phyloP scores from a whole-genome alignment of 2,888 invertebrate species.

The Macropis europaea region DNA sequence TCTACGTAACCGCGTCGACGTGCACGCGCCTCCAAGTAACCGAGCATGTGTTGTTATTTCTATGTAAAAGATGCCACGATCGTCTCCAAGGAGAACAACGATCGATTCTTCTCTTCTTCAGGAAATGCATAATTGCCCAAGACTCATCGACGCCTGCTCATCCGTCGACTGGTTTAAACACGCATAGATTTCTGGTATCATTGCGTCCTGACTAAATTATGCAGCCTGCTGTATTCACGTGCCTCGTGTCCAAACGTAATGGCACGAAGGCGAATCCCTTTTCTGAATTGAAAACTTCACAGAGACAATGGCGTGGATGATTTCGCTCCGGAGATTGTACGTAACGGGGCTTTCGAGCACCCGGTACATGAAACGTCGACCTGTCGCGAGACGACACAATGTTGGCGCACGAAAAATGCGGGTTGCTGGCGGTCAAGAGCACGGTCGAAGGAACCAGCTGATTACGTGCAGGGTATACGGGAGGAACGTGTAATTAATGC shows the following conservation, averaged over 20 bases:
- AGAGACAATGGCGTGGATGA: no score
- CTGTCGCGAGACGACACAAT: conserved; percentile 22
- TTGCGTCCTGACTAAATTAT: conserved; percentile 14
- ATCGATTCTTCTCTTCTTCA: not conserved
- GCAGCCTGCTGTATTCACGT: conserved; percentile 14
- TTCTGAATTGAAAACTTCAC: no score
- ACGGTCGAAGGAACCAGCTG: conserved; percentile 38
- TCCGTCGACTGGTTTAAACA: not conserved
- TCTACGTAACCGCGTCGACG: conserved; percentile 1
- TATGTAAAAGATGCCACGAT: not conserved
- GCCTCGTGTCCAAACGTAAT: conserved; percentile 22
- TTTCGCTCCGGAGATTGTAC: no score
- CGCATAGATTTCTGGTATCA: conserved; percentile 17
- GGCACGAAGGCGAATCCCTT: conserved; percentile 16
- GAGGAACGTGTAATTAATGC: conserved; percentile 17
- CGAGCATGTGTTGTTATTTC: conserved; percentile 8
- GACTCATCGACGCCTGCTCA: not conserved
- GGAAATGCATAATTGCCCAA: not conserved
- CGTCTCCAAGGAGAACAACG: not conserved
- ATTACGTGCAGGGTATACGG: conserved; percentile 18
- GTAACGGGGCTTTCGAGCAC: conserved; percentile 29
- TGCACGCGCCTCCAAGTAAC: not conserved
- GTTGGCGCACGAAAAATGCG: conserved; percentile 49
- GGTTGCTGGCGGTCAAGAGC: conserved; percentile 48
- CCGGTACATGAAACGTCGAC: conserved; percentile 33